Evolutionary conservation across 2,888 invertebrate species (phyloP), one percentile per base, ranked within the genome.

Genomic region (Myopa tessellatipennis): DNA sequence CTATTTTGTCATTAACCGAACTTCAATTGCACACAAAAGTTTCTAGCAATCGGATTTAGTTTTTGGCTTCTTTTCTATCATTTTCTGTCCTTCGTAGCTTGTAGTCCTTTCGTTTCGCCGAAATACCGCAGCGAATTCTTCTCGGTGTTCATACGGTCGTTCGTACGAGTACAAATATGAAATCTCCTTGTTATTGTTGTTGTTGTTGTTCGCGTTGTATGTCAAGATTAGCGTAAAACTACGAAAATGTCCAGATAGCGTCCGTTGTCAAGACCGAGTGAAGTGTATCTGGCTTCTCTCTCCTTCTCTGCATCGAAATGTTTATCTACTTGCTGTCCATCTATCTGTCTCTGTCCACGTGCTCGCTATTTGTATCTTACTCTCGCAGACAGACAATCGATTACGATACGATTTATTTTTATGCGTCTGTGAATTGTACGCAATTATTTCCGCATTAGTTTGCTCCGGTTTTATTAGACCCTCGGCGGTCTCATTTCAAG

Each of bases 361-460:
- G 8, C 26, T 26, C 26, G 45, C 6, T 45, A 1, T 45, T 3
- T 45, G 45, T 38, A 36, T 16, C 12, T 12, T 65, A 34, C 55
- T 61, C 12, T 61, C 60, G 72, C 58, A 50, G 71, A 72, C 71
- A 18, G 74, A 71, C 74, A 77, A 79, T 80, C 80, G 77, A 80
- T 80, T 79, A 78, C 77, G 78, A 34, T 18, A 50, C 60, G 79
- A 76, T 78, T 79, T 79, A 77, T 58, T 77, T 78, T 79, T 77
- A 78, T 78, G 78, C 61, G 69, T 61, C 65, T 78, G 77, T 76
- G 79, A 80, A 80, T 80, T 78, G 80, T 70, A 34, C 69, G 79
- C 78, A 79, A 80, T 80, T 80, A 80, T 78, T 78, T 79, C 77
- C 77, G 75, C 79, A 79, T 80, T 79, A 79, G 77, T 74, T 50